Conservation (phyloP, 2,797 vertebrate species). For the Neostethus bicornis region DNA sequence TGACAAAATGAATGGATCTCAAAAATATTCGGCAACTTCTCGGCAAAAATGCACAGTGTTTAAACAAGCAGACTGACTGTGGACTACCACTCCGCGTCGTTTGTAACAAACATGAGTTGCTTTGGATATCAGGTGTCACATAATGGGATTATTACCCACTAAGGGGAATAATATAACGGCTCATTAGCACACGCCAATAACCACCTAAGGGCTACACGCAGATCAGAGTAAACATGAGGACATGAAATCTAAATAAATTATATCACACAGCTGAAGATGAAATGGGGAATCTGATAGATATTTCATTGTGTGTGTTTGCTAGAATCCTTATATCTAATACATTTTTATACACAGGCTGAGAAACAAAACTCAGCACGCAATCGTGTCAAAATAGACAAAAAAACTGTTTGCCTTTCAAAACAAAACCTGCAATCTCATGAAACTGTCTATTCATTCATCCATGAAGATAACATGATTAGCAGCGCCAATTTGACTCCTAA, state of each 20-base stretch:
- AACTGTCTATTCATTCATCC: constrained; percentile 26
- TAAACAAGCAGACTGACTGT: not conserved
- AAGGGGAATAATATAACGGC: constrained; percentile 14
- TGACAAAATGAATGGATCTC: too few relatives aligned
- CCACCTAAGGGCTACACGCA: constrained; percentile 23
- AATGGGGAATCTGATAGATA: not conserved
- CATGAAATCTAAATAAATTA: constrained; percentile 9
- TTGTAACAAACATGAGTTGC: constrained; percentile 1
- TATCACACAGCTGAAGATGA: constrained; percentile 9
- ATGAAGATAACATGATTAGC: constrained; percentile 44
- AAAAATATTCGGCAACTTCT: too few relatives aligned
- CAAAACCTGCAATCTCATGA: constrained; percentile 8
- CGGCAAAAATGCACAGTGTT: not conserved
- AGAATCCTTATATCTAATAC: not conserved
- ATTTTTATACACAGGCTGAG: constrained; percentile 1
- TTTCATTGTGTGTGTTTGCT: not conserved
- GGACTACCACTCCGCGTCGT: not conserved
- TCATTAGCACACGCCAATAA: constrained; percentile 13
- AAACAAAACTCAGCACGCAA: constrained; percentile 4
- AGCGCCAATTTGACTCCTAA: constrained; percentile 14
- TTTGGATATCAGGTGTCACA: constrained; percentile 22
- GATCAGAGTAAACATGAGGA: constrained; percentile 8
- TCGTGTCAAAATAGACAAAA: not conserved
- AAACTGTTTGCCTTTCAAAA: not conserved
- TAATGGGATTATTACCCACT: constrained; percentile 14